Conservation (phyloP, 2,888 invertebrate genomes). For the Cinara cedri region DNA sequence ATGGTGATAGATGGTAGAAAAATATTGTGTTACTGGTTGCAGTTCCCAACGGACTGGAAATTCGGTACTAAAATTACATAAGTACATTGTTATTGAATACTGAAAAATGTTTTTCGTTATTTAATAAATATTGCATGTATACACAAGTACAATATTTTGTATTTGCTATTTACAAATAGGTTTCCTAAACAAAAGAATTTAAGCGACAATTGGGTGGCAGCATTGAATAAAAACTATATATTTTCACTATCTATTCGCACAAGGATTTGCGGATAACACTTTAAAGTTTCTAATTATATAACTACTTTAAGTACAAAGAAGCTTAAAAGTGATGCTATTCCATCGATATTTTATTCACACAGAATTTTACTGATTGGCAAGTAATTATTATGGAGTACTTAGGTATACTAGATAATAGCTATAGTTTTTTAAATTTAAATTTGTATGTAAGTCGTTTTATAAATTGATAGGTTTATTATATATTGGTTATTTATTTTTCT, state of each 20-base stretch:
- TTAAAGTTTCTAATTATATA: neutral
- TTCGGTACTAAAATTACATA: neutral
- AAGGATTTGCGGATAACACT: neutral
- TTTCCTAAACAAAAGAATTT: neutral
- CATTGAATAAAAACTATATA: neutral
- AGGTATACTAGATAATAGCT: neutral
- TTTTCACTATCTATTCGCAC: neutral
- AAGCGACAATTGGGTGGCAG: neutral
- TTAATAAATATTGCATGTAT: neutral
- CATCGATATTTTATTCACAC: neutral
- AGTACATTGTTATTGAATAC: neutral
- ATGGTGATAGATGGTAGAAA: neutral
- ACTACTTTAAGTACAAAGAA: neutral
- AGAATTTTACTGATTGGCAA: neutral
- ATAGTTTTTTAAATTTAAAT: neutral
- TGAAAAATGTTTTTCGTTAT: neutral
- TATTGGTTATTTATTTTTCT: neutral
- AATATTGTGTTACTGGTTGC: neutral
- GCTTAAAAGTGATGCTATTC: neutral
- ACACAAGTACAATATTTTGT: neutral
- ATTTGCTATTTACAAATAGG: slow-evolving; percentile 8
- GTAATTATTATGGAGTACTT: slow-evolving; percentile 1
- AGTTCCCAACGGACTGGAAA: neutral
- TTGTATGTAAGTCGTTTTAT: neutral
- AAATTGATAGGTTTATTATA: neutral